Evolutionary conservation across 2,797 vertebrate genomes (phyloP).

Genomic region (Gambelia wislizenii): DNA sequence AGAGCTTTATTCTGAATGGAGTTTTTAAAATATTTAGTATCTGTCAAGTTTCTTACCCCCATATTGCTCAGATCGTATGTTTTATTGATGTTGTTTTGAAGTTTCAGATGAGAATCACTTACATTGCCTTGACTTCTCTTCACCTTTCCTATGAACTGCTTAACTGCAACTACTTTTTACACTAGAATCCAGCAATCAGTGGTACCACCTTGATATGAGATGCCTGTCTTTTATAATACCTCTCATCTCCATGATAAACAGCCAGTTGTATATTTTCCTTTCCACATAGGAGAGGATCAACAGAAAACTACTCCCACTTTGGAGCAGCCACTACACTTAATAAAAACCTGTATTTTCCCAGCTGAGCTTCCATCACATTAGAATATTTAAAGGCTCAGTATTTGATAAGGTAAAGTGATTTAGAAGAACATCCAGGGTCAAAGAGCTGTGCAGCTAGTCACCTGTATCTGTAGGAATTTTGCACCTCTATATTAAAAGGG

Average conservation of each 20-base stretch:
- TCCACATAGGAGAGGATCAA: not conserved
- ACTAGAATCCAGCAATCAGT: not conserved
- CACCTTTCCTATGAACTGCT: not conserved
- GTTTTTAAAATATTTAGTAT: slow-evolving; percentile 35
- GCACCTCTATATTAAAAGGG: not conserved
- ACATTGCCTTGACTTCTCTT: not conserved
- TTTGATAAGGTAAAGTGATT: not conserved
- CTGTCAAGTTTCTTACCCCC: slow-evolving; percentile 39
- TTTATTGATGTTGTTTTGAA: slow-evolving; percentile 28
- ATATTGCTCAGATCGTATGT: not conserved
- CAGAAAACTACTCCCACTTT: not conserved
- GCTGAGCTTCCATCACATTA: not conserved
- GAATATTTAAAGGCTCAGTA: not conserved
- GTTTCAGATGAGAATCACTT: slow-evolving; percentile 10
- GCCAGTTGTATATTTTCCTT: not conserved
- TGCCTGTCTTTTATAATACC: not conserved
- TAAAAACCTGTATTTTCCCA: not conserved
- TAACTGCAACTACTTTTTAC: not conserved
- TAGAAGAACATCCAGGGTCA: not conserved
- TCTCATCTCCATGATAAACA: not conserved
- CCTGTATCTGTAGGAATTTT: not conserved
- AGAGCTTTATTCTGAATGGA: slow-evolving; percentile 18
- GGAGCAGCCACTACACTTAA: not conserved
- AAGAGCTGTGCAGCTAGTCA: not conserved
- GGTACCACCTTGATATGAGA: not conserved